A percentile compares a stretch with the other conserved stretches of the same genome.
These are phyloP conservation scores for Drosophila mulleri DNA, from an alignment of 2,888 invertebrate species.

Conservation along the genomic window DNA sequence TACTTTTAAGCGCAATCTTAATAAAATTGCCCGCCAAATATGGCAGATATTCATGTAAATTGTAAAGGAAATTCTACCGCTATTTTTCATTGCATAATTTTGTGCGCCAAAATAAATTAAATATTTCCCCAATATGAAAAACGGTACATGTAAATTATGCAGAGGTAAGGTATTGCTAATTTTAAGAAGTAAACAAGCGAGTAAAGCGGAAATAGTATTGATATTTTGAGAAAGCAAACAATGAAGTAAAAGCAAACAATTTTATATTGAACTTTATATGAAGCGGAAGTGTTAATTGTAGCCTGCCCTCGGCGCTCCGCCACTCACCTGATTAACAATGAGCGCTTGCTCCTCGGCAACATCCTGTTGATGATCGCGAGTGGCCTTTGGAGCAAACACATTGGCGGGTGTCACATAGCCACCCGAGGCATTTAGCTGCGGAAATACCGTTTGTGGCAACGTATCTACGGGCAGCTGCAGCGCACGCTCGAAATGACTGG, in stretches of 20 bases:
- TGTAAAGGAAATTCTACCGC: not conserved
- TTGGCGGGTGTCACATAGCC: conserved; percentile 83
- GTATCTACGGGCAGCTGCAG: conserved; percentile 83
- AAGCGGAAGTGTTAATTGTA: not conserved
- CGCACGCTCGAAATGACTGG: conserved; percentile 85
- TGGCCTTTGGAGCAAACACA: conserved; percentile 84
- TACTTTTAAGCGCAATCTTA: conserved; percentile 36
- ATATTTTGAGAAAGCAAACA: conserved; percentile 7
- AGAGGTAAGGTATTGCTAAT: too few species aligned
- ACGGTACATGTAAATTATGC: not conserved
- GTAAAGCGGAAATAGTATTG: conserved; percentile 6
- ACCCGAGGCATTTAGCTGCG: conserved; percentile 84
- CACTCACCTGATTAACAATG: conserved; percentile 84
- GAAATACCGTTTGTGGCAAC: conserved; percentile 87
- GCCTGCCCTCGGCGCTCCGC: not conserved
- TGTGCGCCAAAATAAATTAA: not conserved
- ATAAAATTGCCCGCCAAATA: not conserved
- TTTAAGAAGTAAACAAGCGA: conserved; percentile 2
- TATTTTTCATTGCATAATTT: conserved; percentile 1
- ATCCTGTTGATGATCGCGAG: conserved; percentile 85
- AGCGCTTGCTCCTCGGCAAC: conserved; percentile 84
- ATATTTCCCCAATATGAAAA: not conserved
- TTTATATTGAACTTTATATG: not conserved
- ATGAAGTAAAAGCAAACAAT: not conserved
- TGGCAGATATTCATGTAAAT: conserved; percentile 1